A percentile compares a stretch with the other conserved stretches of the same genome.
Conservation (phyloP, 2,113 vertebrate genomes). For the Campylorhamphus procurvoides region DNA sequence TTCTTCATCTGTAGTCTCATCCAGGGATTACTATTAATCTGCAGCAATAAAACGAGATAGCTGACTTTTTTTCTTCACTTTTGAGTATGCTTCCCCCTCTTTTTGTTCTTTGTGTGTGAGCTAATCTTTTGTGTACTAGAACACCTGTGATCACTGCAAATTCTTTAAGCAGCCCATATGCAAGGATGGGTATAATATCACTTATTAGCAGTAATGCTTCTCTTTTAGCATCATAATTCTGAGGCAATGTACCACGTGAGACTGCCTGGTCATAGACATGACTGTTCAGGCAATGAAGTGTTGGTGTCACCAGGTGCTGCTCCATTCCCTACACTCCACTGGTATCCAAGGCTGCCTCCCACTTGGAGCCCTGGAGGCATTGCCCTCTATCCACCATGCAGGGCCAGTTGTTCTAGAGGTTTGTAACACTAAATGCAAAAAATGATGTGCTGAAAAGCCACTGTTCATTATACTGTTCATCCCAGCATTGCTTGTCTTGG, state of each 20-base stretch:
- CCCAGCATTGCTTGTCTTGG: background rate
- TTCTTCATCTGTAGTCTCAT: background rate
- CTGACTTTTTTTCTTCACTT: background rate
- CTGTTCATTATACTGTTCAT: background rate
- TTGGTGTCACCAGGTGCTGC: background rate
- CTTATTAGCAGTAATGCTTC: background rate
- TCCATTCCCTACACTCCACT: background rate
- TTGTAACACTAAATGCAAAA: background rate
- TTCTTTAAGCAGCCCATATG: background rate
- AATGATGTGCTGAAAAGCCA: background rate
- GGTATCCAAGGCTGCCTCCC: background rate
- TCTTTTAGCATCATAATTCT: background rate
- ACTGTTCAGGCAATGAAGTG: background rate
- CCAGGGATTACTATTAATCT: background rate
- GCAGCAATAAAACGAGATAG: background rate
- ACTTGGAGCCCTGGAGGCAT: background rate
- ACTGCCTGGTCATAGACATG: background rate
- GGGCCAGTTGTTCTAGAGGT: background rate
- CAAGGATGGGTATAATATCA: background rate
- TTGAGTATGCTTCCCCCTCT: background rate
- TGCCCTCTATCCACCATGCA: background rate
- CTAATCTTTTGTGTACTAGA: background rate
- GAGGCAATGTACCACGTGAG: background rate
- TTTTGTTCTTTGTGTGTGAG: background rate
- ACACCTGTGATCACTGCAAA: background rate